Percentiles rank a stretch among this genome's conserved stretches.
These are phyloP conservation scores for Steinernema scapterisci DNA, from an alignment of 2,888 invertebrate species.

Conservation along the genomic window DNA sequence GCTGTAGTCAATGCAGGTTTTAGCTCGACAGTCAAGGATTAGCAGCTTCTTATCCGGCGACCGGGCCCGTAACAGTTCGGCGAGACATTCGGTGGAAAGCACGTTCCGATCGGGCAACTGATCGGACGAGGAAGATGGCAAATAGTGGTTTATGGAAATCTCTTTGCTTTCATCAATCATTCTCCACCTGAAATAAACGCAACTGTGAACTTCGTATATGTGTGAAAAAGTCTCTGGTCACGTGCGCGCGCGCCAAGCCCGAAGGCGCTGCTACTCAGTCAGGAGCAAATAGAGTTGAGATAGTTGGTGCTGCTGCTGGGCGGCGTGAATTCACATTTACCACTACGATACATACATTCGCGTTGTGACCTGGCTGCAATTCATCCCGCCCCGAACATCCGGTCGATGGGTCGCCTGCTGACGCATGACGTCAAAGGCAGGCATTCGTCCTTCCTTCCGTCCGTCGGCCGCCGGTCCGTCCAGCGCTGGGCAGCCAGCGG, in stretches of 20 bases:
- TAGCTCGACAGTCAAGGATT: conserved; percentile 21
- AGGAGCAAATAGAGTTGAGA: neutral
- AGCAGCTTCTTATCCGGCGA: conserved; percentile 28
- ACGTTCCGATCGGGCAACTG: conserved; percentile 22
- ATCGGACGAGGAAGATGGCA: conserved; percentile 27
- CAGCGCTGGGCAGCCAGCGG: too few relatives aligned
- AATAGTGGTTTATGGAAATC: conserved; percentile 23
- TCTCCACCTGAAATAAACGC: conserved; percentile 5
- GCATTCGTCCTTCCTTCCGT: too few relatives aligned
- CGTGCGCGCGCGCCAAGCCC: conserved; percentile 28
- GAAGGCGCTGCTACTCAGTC: conserved; percentile 29
- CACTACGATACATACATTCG: conserved; percentile 33
- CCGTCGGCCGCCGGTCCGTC: too few relatives aligned
- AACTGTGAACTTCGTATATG: neutral
- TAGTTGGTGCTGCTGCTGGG: conserved; percentile 25
- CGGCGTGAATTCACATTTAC: conserved; percentile 29
- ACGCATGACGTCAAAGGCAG: conserved; percentile 19
- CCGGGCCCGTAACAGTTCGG: conserved; percentile 20
- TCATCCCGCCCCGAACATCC: conserved; percentile 30
- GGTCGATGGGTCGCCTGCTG: conserved; percentile 30
- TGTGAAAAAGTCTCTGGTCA: neutral
- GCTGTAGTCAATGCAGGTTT: conserved; percentile 15
- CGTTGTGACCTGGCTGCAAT: conserved; percentile 30
- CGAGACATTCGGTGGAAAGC: conserved; percentile 18
- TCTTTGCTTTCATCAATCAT: conserved; percentile 25